Evolutionary conservation across 2,888 invertebrate species (phyloP).

Genomic region (Chrysina gloriosa): DNA sequence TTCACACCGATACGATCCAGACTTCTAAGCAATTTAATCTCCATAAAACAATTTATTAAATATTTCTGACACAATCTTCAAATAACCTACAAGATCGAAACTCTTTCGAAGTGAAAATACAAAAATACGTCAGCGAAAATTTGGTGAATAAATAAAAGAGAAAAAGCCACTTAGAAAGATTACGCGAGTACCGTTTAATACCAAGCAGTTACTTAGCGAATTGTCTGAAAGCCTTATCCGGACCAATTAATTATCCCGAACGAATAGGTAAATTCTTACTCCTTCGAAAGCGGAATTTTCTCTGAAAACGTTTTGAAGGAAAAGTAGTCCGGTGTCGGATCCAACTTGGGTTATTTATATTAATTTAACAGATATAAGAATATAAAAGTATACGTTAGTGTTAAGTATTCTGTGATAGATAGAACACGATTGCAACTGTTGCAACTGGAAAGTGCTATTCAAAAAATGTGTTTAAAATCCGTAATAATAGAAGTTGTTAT

Average conservation of each 20-base stretch:
- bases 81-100: too few species aligned
- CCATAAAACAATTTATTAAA: too few species aligned
- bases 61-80: too few species aligned
- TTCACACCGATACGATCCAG: too few species aligned
- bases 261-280: constrained; percentile 26
- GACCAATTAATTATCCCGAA: constrained; percentile 19
- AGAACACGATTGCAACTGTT: too few species aligned
- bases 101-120: neutral
- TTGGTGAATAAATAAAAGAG: constrained; percentile 2
- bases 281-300: neutral
- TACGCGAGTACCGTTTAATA: constrained; percentile 12
- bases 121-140: neutral
- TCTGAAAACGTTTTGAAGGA: constrained; percentile 11
- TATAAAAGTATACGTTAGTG: too few species aligned
- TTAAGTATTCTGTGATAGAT: too few species aligned
- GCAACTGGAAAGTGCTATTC: too few species aligned
- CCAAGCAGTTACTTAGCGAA: constrained; percentile 19
- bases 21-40: too few species aligned
- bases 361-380: too few species aligned
- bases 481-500: too few species aligned
- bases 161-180: constrained; percentile 19
- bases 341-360: neutral
- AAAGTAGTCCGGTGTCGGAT: neutral
- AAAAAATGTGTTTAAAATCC: too few species aligned
- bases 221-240: constrained; percentile 2